Base-by-base conservation (phyloP, 1,140 invertebrate species). In the Atopsyche davidsoni region DNA sequence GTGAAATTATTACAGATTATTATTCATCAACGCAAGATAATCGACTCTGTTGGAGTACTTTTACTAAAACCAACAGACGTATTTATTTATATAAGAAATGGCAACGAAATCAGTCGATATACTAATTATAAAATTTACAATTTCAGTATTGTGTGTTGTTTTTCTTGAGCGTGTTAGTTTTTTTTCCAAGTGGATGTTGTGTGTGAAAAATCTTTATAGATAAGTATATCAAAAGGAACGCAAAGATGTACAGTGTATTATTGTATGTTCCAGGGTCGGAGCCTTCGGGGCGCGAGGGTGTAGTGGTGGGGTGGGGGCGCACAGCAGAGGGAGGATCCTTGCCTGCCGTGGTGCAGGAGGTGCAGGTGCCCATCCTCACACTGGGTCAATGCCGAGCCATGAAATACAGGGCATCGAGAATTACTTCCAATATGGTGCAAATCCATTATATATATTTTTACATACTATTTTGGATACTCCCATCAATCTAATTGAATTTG, bases 291-390 rank as follows among this genome's bases (percentile, higher is more conserved):
- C 83, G 80, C 61, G 73, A 75, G 55, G 89, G 81, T 24, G 82
- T 77, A 10, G 87, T 86, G 16, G 80, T 90, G 0, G 90, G 89
- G 3, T 93, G 89, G 89, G 89, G 89, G 1, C 71, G 87, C 16
- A 85, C 85, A 0, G 79, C 79, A 0, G 86, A 90, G 63, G 87
- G 86, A 14, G 87, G 87, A n/a, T 77, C 78, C 60, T 63, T 90
- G n/a, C 84, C 88, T 0, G 80, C 80, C 3, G 73, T 83, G 21
- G 83, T 89, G 1, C 86, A 89, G 57, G 87, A 92, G 66, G 87
- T 89, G 1, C 78, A 85, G 60, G 88, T 92, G 7, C 88, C 88
- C 2, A 89, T 92, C 42, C 75, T 90, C 46, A 85, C 81, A 25
- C 76, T 89, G 32, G 66, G 70, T 0, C 85, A 89, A 61, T 92